Percentiles rank a stretch among this genome's conserved stretches.
phyloP scores from a whole-genome alignment of 2,797 vertebrate genomes.

The Pygocentrus nattereri region DNA sequence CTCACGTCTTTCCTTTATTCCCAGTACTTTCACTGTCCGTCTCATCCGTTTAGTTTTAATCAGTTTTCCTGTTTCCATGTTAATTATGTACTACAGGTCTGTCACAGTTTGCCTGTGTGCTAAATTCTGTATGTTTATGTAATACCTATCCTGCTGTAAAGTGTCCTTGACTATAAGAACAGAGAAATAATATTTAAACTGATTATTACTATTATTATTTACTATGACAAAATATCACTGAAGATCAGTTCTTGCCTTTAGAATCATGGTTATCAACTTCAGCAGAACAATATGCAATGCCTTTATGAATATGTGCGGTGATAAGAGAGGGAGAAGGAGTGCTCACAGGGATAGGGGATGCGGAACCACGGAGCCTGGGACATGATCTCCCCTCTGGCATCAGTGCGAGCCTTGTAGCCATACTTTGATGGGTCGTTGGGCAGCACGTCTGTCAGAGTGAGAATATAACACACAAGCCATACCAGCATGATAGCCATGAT shows the following conservation, averaged over 20 bases:
- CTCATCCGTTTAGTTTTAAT: neutral
- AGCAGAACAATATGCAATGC: neutral
- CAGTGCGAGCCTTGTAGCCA: slow-evolving; percentile 91
- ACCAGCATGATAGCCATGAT: slow-evolving; percentile 91
- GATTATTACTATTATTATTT: neutral
- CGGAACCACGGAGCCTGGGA: slow-evolving; percentile 91
- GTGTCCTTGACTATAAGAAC: neutral
- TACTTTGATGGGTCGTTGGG: slow-evolving; percentile 81
- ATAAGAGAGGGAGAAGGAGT: neutral
- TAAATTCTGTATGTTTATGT: neutral
- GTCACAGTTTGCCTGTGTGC: neutral
- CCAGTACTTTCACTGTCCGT: neutral
- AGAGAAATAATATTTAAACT: neutral
- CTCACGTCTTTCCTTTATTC: no score
- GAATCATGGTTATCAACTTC: neutral
- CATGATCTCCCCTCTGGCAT: slow-evolving; percentile 92
- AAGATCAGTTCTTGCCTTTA: neutral
- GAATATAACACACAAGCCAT: slow-evolving; percentile 91
- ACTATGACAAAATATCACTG: neutral
- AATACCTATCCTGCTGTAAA: neutral
- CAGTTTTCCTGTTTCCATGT: neutral
- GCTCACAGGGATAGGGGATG: slow-evolving; percentile 95
- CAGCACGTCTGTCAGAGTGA: slow-evolving; percentile 85
- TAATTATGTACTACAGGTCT: neutral
- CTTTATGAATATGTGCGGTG: neutral